Evolutionary conservation across 2,888 invertebrate genomes (phyloP).

Genomic region (Serripes groenlandicus): DNA sequence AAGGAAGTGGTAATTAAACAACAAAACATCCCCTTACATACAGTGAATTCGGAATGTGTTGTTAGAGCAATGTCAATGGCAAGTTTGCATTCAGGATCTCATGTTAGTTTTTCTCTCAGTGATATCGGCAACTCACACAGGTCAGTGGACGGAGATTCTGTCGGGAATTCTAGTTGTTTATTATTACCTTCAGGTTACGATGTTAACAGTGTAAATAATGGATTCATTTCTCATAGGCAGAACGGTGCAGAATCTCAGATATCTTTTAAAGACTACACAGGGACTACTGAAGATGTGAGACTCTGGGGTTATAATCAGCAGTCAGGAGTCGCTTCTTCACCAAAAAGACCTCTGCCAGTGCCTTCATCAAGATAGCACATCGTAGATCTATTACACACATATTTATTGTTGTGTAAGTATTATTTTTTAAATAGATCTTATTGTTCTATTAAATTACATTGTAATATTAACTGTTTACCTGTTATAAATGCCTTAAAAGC

Average conservation of each 20-base stretch:
- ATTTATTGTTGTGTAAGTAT: conserved; percentile 22
- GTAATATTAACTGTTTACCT: no score
- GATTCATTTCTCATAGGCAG: conserved; percentile 3
- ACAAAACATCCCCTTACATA: conserved; percentile 40
- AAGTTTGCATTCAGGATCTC: conserved; percentile 15
- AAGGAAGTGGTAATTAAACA: conserved; percentile 46
- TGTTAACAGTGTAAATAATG: conserved; percentile 2
- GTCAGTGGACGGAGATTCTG: background rate
- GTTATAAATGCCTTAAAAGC: no score
- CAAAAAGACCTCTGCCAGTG: conserved; percentile 45
- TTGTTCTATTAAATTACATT: no score
- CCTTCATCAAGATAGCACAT: conserved; percentile 44
- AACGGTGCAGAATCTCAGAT: background rate
- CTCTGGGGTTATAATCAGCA: background rate
- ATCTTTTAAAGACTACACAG: background rate
- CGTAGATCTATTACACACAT: background rate
- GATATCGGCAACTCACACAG: conserved; percentile 2
- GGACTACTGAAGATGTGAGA: background rate
- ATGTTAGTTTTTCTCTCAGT: conserved; percentile 9
- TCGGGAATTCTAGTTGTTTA: background rate
- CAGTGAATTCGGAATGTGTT: conserved; percentile 7
- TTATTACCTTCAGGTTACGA: conserved; percentile 1
- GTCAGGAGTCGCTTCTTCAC: background rate
- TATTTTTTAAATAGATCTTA: no score
- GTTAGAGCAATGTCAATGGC: conserved; percentile 8